Percentiles rank a stretch among this genome's conserved stretches.
phyloP scores from a whole-genome alignment of 2,888 invertebrate species.

The Sabatieria punctata region DNA sequence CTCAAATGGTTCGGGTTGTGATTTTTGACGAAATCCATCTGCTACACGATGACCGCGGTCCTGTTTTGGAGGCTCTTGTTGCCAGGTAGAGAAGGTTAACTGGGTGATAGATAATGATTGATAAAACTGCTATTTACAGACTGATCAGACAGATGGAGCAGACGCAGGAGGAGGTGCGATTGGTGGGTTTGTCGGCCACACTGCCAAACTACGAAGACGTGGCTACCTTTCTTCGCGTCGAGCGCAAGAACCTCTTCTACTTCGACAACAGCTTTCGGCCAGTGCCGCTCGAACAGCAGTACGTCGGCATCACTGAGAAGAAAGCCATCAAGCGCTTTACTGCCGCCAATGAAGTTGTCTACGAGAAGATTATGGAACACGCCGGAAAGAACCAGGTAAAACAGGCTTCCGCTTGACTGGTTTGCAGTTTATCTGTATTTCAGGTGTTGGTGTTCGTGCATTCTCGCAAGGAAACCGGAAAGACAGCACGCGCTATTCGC shows the following conservation, averaged over 20 bases:
- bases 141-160: conserved; percentile 50
- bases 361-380: conserved; percentile 97
- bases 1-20: conserved; percentile 77
- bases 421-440: conserved; percentile 4
- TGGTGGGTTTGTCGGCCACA: conserved; percentile 90
- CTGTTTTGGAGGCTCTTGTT: conserved; percentile 85
- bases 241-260: conserved; percentile 74
- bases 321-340: conserved; percentile 90
- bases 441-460: conserved; percentile 82
- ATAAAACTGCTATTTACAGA: too few relatives aligned
- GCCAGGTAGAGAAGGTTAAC: conserved; percentile 41
- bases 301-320: conserved; percentile 96
- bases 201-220: conserved; percentile 96
- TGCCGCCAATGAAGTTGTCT: conserved; percentile 97
- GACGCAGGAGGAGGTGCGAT: conserved; percentile 80
- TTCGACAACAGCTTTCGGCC: conserved; percentile 91
- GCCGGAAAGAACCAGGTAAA: conserved; percentile 81
- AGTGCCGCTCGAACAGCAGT: conserved; percentile 90
- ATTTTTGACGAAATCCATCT: conserved; percentile 96
- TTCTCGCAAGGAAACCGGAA: conserved; percentile 92
- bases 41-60: conserved; percentile 91
- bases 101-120: not conserved
- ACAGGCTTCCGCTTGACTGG: not conserved
- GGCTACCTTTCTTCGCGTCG: conserved; percentile 76
- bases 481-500: conserved; percentile 82